A percentile compares a stretch with the other conserved stretches of the same genome.
Evolutionary conservation across 2,113 vertebrate genomes (phyloP).

Genomic region (Hydrochoerus hydrochaeris): DNA sequence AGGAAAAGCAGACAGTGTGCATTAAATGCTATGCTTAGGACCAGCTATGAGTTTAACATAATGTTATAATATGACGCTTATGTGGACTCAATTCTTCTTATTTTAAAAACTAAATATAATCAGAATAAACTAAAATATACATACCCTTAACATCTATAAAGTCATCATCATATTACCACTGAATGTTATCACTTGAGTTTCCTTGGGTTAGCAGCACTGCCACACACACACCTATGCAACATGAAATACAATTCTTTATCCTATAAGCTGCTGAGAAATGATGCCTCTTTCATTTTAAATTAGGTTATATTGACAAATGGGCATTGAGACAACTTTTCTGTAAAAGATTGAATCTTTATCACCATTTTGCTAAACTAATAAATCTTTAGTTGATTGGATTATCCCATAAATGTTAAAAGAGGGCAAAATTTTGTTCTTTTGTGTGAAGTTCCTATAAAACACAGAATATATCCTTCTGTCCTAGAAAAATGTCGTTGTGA

Average conservation of each 20-base stretch:
- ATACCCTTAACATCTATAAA: background rate
- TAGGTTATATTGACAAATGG: background rate
- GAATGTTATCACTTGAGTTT: background rate
- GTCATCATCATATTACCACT: background rate
- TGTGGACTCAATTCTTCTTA: background rate
- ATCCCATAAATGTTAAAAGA: background rate
- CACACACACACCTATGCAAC: background rate
- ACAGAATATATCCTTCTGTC: background rate
- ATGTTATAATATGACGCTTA: background rate
- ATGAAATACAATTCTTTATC: background rate
- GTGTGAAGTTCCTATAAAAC: background rate
- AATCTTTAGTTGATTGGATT: background rate
- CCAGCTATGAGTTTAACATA: background rate
- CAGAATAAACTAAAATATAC: background rate
- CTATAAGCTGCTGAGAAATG: background rate
- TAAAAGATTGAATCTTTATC: slow-evolving; percentile 2
- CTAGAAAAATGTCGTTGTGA: background rate
- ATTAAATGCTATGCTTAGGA: background rate
- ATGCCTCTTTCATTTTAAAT: background rate
- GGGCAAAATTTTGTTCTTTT: background rate
- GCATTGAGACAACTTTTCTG: background rate
- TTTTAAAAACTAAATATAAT: background rate
- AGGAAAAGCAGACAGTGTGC: background rate
- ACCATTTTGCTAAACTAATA: background rate
- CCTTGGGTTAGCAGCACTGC: background rate